These are phyloP conservation scores for Gadopsis bispinosus DNA, from an alignment of 2,797 vertebrate species.

Conservation along the genomic window DNA sequence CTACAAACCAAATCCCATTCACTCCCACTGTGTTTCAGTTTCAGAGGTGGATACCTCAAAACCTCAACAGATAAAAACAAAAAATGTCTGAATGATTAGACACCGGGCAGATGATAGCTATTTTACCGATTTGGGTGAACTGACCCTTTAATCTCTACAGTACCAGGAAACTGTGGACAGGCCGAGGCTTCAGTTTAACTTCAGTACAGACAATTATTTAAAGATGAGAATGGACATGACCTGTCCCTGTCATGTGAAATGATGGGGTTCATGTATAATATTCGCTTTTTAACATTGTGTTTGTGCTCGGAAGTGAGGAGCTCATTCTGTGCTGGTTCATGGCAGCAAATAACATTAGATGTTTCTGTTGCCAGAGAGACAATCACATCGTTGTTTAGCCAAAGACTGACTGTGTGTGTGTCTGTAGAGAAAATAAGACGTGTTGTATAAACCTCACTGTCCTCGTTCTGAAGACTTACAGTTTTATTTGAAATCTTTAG, in stretches of 20 bases:
- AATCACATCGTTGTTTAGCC: neutral
- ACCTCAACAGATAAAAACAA: neutral
- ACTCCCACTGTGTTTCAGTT: neutral
- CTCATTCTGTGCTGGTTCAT: no score
- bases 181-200: neutral
- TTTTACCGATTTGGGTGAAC: neutral
- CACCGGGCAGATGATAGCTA: neutral
- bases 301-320: neutral
- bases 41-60: conserved; percentile 2
- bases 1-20: neutral
- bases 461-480: no score
- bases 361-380: neutral
- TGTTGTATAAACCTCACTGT: no score
- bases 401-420: no score
- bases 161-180: no score
- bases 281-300: neutral
- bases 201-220: neutral
- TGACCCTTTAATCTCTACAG: neutral
- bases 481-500: no score
- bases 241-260: neutral
- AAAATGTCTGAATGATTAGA: neutral
- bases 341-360: no score
- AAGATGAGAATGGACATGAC: no score
- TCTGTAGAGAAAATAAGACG: no score
- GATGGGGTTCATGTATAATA: neutral